A percentile compares a stretch with the other conserved stretches of the same genome.
Evolutionary conservation across 2,113 vertebrate genomes (phyloP).

Genomic region (Struthio camelus): DNA sequence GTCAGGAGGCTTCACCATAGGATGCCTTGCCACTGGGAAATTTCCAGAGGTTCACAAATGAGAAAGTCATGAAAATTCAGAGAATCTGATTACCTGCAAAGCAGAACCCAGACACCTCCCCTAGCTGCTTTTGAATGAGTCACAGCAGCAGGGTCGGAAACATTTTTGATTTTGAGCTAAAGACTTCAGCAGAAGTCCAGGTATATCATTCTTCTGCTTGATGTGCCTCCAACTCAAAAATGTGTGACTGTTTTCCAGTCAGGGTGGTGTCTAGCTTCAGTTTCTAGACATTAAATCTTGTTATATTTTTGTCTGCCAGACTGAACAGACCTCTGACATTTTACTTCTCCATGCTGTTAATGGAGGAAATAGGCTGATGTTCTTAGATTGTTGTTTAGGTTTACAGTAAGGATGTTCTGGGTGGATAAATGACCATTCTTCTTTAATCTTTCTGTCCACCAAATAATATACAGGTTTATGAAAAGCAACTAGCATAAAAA

Average conservation of each 20-base stretch:
- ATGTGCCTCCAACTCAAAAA: not conserved
- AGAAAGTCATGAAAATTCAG: not conserved
- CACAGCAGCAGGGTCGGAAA: not conserved
- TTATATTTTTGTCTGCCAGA: not conserved
- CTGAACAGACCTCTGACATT: not conserved
- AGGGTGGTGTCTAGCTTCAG: not conserved
- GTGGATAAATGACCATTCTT: not conserved
- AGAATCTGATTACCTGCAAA: not conserved
- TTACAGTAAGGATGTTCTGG: not conserved
- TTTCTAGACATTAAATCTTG: not conserved
- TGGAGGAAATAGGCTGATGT: accelerated
- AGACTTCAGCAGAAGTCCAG: not conserved
- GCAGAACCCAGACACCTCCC: not conserved
- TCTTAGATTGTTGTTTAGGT: not conserved
- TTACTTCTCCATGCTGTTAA: not conserved
- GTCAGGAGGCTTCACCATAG: accelerated
- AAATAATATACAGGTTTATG: not conserved
- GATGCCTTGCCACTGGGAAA: not conserved
- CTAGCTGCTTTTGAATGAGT: not conserved
- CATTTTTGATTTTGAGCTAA: not conserved
- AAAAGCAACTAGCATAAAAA: not conserved
- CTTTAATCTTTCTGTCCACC: not conserved
- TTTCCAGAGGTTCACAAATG: not conserved
- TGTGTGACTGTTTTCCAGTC: not conserved
- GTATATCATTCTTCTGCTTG: not conserved